A percentile compares a stretch with the other conserved stretches of the same genome.
These are phyloP conservation scores for Chrysolophus pictus DNA, from an alignment of 2,797 vertebrate genomes.

Conservation along the genomic window DNA sequence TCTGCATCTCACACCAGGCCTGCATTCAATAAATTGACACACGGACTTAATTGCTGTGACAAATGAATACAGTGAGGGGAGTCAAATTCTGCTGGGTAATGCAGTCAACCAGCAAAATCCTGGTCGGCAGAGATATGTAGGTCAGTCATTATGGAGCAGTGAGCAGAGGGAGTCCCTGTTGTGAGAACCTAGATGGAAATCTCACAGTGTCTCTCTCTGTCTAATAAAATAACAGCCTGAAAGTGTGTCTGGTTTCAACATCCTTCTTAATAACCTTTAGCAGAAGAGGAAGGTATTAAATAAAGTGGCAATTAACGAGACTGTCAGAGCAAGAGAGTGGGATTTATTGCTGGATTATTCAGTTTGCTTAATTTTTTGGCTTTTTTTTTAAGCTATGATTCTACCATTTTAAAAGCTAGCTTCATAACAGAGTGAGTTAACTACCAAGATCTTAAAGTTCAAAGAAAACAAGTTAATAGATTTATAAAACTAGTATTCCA, in stretches of 20 bases:
- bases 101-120: conserved; percentile 34
- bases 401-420: not conserved
- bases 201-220: not conserved
- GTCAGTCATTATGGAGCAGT: conserved; percentile 50
- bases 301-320: conserved; percentile 53
- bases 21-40: conserved; percentile 46
- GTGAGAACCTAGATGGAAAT: conserved; percentile 27
- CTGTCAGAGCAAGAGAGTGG: conserved; percentile 10
- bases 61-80: conserved; percentile 28
- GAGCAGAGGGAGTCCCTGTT: conserved; percentile 10
- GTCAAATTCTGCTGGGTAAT: conserved; percentile 16
- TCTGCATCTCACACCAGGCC: not conserved
- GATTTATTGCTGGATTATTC: conserved; percentile 19
- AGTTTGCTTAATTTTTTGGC: conserved; percentile 25
- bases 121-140: conserved; percentile 50
- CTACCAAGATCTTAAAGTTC: not conserved
- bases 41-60: conserved; percentile 60
- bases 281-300: conserved; percentile 34
- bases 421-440: not conserved
- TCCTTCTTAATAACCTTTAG: conserved; percentile 36
- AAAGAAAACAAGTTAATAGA: not conserved
- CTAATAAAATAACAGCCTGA: conserved; percentile 25
- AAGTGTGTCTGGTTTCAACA: conserved; percentile 22
- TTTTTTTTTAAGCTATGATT: not conserved
- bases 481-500: not conserved